Base-by-base conservation (phyloP, 2,113 vertebrate genomes). In the Mesitornis unicolor region DNA sequence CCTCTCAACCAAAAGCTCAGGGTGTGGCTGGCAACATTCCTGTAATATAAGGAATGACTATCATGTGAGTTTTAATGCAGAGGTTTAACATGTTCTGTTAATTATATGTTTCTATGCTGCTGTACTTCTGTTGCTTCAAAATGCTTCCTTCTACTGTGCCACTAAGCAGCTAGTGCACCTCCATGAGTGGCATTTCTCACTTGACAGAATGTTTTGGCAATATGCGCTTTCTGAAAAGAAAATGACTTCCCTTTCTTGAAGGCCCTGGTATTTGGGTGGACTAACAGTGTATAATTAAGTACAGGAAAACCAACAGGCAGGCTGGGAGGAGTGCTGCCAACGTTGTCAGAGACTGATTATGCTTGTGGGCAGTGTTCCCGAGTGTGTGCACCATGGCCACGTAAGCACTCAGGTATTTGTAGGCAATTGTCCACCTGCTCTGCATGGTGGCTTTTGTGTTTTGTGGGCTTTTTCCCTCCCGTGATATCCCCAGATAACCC, bases 1-100 rank as follows among this genome's bases (percentile, higher is more conserved):
- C 75, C 69, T 82, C 70, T 57, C 48, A 20, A 2, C 13, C 14
- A 56, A 43, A 43, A 78, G 45, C 63, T 71, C 29, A 40, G 84
- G 97, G 97, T n/a, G 97, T 77, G 95, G 29, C 89, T 1, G 4
- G 1, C 81, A 83, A 61, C 79, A 91, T 97, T 97, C 96, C 93
- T 93, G 40, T 33, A 33, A 26, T 20, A 13, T 50, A 42, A 80
- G 29, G 89, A 78, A 9, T 1, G 5, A 8, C 26, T 13, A 60
- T 93, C 83, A 94, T 50, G 18, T 51, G 84, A 24, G 13, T 42
- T 84, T 89, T 79, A 96, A 96, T 67, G 67, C 80, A 67, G 75
- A 63, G 29, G 50, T 65, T 61, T 42, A 73, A 63, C 57, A 6
- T 11, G 9, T 54, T 26, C 71, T 4, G 2, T 68, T 96, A 96